Base-by-base conservation (phyloP, 2,797 vertebrate species). In the Epinephelus awoara region DNA sequence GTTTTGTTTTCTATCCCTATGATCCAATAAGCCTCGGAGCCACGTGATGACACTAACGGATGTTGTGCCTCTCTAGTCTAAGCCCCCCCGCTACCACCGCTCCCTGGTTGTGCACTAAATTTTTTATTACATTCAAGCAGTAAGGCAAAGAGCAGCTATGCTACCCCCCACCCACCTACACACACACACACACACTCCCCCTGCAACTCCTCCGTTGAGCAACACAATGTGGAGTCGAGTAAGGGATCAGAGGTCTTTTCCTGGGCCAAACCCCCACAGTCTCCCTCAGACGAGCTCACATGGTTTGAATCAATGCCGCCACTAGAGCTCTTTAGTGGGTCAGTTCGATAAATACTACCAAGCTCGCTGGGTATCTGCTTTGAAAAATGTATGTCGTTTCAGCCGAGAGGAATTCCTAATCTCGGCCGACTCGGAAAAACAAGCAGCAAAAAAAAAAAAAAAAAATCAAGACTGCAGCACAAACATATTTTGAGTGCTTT, bases 301-400 rank as follows among this genome's bases (percentile, higher is more conserved):
- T 94, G 94, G 92, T 93, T 93, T 87, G 87, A 94, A 95, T 94
- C 93, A 94, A 93, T 93, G 92, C 87, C 38, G 87, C 93, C 88
- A 85, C 84, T 82, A 81, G 85, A 90, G 72, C 84, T 29, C 77
- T 86, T 90, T 74, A 82, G 59, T 75, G 83, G 87, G 82, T 77
- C 84, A 27, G 68, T 71, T 87, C 83, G 63, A 93, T 90, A 91
- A 90, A 85, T 70, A 79, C 79, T 56, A 82, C 76, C 67, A 75
- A 82, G 80, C 83, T 69, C 8, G 25, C 62, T 44, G 47, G n/a
- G 52, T 66, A 77, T 84, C 72, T 78, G 68, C 64, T 78, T 63
- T 49, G 58, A 76, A 84, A 78, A 71, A 82, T 65, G 46, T 25
- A 73, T 29, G 29, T 70, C 49, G 50, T 66, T 80, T 49, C 42